Base-by-base conservation (phyloP, 2,888 invertebrate genomes). In the Orchesellides sinensis region DNA sequence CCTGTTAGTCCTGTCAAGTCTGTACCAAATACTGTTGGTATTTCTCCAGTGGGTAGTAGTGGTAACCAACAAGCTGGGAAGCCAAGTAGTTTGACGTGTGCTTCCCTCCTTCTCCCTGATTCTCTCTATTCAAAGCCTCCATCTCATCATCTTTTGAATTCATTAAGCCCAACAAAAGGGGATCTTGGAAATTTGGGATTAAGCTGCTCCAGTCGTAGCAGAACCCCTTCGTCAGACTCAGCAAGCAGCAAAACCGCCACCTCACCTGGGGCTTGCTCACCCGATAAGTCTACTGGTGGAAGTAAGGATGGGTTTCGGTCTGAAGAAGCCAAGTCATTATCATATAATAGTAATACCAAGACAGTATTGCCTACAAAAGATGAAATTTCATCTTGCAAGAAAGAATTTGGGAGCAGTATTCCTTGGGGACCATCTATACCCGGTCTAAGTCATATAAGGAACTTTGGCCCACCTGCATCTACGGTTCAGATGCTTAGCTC, bases 101-200 rank as follows among this genome's bases (percentile, higher is more conserved):
- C 82, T 32, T 82, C 82, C 54, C 82, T 82, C 56, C 82, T 82
- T 75, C 75, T 47, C 29, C 82, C 82, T 17, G 82, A 82, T 47
- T 27, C 70, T 21, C 52, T 56, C n/a, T 80, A 17, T 47, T 23
- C 69, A 27, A 75, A 81, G 45, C 56, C 68, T 21, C 17, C 74
- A n/a, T 35, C 56, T 81, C 74, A 56, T 73, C 66, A 56, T 73
- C 45, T 68, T 47, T 12, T 81, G 69, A 81, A 69, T 81, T 74
- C 74, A 74, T 74, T 81, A 81, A 82, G 82, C 74, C 82, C 82
- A 52, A 61, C 82, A 14, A 82, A 82, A 49, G 75, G 69, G 70
- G 82, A 82, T 65, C 65, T 49, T 0, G 68, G 56, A 19, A 32
- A 19, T 47, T 66, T 66, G 35, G 59, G 72, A 59, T 69, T 68